A percentile compares a stretch with the other conserved stretches of the same genome.
Evolutionary conservation across 1,140 invertebrate species (phyloP).

Genomic region (Drosophila sp.): DNA sequence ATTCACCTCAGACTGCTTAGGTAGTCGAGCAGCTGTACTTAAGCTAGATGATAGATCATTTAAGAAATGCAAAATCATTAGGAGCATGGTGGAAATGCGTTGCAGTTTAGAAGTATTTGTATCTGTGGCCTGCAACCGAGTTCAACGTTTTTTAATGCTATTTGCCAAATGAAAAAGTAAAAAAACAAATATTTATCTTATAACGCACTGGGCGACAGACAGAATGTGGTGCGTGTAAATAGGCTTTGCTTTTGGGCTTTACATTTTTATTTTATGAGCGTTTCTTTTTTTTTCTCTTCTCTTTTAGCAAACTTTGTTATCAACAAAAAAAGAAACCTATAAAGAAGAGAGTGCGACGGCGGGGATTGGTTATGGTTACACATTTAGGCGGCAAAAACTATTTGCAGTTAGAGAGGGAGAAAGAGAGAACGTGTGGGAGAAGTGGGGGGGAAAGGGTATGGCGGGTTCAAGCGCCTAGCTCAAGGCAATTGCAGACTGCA

Average conservation of each 20-base stretch:
- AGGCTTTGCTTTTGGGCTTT: conserved; percentile 78
- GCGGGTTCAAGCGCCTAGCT: conserved; percentile 72
- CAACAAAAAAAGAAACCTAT: conserved; percentile 29
- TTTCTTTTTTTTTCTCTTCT: conserved; percentile 33
- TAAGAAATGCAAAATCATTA: no score
- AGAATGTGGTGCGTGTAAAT: conserved; percentile 65
- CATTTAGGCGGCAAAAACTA: conserved; percentile 75
- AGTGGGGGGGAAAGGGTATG: conserved; percentile 6
- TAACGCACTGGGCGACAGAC: conserved; percentile 43
- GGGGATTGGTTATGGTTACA: conserved; percentile 36
- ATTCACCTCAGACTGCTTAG: no score
- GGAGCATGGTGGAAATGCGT: conserved; percentile 2
- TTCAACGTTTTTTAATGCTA: conserved; percentile 76
- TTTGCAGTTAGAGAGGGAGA: conserved; percentile 54
- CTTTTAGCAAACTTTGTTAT: conserved; percentile 74
- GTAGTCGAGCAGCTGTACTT: no score
- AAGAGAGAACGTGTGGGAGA: neutral
- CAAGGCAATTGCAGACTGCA: conserved; percentile 61
- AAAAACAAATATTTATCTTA: conserved; percentile 78
- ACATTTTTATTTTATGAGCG: conserved; percentile 65
- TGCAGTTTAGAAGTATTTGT: neutral
- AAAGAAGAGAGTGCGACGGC: neutral
- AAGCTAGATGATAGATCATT: no score
- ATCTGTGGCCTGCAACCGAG: conserved; percentile 39
- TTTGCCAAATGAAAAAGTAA: conserved; percentile 78